phyloP scores from a whole-genome alignment of 2,113 vertebrate species.

The Nerophis ophidion region DNA sequence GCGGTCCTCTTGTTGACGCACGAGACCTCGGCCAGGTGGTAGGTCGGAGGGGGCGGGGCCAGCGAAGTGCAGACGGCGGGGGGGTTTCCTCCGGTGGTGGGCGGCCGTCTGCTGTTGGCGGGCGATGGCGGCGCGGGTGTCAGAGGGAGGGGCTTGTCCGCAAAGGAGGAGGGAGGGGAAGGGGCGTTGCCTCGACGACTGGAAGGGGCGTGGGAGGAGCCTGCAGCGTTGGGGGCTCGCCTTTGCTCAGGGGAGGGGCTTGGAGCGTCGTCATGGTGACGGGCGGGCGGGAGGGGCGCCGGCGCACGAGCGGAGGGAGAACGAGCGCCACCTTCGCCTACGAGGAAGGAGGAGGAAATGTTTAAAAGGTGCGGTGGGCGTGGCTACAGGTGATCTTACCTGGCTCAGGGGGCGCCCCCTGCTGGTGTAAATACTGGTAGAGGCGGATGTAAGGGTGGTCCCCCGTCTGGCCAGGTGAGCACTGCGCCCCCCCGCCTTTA shows the following conservation, averaged over 20 bases:
- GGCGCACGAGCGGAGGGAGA: constrained; percentile 71
- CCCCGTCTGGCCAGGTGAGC: constrained; percentile 26
- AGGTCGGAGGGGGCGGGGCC: constrained; percentile 79
- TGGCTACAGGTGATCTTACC: constrained; percentile 15
- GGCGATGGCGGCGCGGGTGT: constrained; percentile 80
- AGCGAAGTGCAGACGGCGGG: constrained; percentile 67
- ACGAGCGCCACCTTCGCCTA: constrained; percentile 69
- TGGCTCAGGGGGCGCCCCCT: constrained; percentile 38
- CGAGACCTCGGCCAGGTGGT: constrained; percentile 86
- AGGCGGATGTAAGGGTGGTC: constrained; percentile 65
- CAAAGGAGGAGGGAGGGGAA: constrained; percentile 64
- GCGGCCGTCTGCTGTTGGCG: constrained; percentile 62
- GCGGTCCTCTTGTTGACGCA: constrained; percentile 75
- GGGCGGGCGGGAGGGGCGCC: constrained; percentile 75
- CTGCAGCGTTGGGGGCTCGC: constrained; percentile 70
- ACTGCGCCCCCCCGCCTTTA: constrained; percentile 46
- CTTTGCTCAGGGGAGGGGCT: constrained; percentile 60
- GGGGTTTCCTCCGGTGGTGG: constrained; percentile 54
- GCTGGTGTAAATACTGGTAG: constrained; percentile 66
- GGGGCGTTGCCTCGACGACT: constrained; percentile 76
- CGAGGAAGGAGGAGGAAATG: neutral
- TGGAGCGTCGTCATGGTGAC: constrained; percentile 75
- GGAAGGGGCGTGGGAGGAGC: constrained; percentile 75
- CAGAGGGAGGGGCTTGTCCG: constrained; percentile 73
- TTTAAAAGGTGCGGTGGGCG: neutral